phyloP scores from a whole-genome alignment of 2,113 vertebrate genomes.

The Paralichthys olivaceus region DNA sequence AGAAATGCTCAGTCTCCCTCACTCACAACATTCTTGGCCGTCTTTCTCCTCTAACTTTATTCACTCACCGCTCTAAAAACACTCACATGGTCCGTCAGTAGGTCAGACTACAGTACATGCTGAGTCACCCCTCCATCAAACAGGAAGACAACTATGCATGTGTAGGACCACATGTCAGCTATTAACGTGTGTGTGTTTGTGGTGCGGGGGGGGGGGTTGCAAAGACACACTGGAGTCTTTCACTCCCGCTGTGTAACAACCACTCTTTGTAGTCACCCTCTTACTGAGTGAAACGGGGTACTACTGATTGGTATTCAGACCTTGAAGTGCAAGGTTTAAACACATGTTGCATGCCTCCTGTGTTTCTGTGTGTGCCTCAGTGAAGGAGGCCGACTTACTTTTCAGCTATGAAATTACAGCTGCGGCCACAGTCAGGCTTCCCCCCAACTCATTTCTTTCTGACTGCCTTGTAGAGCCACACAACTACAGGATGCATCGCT shows the following conservation, averaged over 20 bases:
- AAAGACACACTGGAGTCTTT: conserved; percentile 75
- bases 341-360: conserved; percentile 2
- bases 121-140: conserved; percentile 50
- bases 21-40: conserved; percentile 3
- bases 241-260: conserved; percentile 72
- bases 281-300: conserved; percentile 43
- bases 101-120: conserved; percentile 31
- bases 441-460: not conserved
- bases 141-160: conserved; percentile 11
- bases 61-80: conserved; percentile 1
- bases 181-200: conserved; percentile 43
- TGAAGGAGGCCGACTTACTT: not conserved
- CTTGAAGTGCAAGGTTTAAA: conserved; percentile 35
- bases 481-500: not conserved
- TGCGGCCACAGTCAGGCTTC: conserved; percentile 10
- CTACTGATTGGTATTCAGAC: conserved; percentile 71
- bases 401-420: conserved; percentile 39
- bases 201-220: conserved; percentile 28
- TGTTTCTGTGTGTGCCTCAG: not conserved
- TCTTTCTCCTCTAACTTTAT: conserved; percentile 5
- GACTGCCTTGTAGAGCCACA: not conserved
- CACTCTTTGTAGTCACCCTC: conserved; percentile 71
- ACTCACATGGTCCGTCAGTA: conserved; percentile 43
- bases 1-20: not conserved
- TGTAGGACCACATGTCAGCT: conserved; percentile 54